phyloP scores from a whole-genome alignment of 2,888 invertebrate species.

The Autographa pulchrina region DNA sequence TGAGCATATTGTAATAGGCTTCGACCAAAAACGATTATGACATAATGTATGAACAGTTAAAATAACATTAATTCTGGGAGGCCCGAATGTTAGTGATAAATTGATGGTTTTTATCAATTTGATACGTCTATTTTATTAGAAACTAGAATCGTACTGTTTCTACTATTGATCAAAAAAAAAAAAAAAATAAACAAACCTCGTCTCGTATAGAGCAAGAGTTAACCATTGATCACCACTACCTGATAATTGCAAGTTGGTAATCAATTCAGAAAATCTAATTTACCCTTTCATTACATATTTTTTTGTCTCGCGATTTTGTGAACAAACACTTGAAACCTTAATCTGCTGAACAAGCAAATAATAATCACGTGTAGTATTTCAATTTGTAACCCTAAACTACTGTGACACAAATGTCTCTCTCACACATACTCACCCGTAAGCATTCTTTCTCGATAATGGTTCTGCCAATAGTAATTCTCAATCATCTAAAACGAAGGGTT shows the following conservation, averaged over 20 bases:
- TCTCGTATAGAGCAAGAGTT: no score
- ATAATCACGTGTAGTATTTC: constrained; percentile 17
- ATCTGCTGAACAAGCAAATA: background rate
- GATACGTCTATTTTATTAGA: background rate
- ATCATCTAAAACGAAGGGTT: constrained; percentile 59
- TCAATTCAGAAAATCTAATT: no score
- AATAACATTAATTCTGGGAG: constrained; percentile 17
- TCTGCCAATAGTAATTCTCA: constrained; percentile 43
- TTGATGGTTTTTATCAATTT: background rate
- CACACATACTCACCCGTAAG: constrained; percentile 8
- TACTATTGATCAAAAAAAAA: no score
- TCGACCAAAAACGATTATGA: constrained; percentile 25
- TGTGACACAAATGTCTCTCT: constrained; percentile 13
- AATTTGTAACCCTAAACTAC: background rate
- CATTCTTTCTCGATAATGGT: constrained; percentile 13
- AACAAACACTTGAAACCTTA: no score
- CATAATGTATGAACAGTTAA: constrained; percentile 34
- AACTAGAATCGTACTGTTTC: background rate
- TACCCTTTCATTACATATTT: no score
- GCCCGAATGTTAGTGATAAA: constrained; percentile 11
- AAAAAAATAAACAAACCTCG: no score
- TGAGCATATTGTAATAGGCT: constrained; percentile 15
- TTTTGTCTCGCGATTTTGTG: no score
- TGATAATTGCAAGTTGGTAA: no score
- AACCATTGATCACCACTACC: no score